phyloP scores from a whole-genome alignment of 2,113 vertebrate species.

The Myrmecobius fasciatus region DNA sequence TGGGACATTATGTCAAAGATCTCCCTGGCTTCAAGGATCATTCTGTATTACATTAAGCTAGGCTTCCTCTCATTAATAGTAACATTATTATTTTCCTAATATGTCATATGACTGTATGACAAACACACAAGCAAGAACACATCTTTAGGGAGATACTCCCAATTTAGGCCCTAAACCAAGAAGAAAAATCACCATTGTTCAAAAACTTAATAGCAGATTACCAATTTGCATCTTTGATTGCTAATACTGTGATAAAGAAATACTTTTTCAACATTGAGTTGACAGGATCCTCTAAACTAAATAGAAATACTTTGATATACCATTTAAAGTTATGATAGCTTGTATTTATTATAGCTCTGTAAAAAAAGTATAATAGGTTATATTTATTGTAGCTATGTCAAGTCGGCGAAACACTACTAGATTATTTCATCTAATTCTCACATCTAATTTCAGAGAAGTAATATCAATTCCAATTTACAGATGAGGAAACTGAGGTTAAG shows the following conservation, averaged over 20 bases:
- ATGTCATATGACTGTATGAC: neutral
- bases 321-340: neutral
- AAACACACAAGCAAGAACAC: neutral
- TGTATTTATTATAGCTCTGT: neutral
- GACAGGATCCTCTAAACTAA: neutral
- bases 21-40: neutral
- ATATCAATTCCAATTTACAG: neutral
- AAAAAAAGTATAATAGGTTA: neutral
- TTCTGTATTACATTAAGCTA: neutral
- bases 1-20: neutral
- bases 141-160: neutral
- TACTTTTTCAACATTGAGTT: neutral
- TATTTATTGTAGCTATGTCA: neutral
- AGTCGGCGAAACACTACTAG: neutral
- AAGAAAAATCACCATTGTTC: conserved; percentile 11
- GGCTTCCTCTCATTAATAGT: neutral
- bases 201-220: neutral
- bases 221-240: neutral
- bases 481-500: neutral
- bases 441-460: neutral
- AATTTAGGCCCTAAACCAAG: neutral
- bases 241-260: neutral
- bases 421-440: neutral
- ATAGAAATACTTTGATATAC: neutral
- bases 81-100: neutral